A percentile compares a stretch with the other conserved stretches of the same genome.
phyloP scores from a whole-genome alignment of 1,140 invertebrate species.

The Tetraneura akinire region DNA sequence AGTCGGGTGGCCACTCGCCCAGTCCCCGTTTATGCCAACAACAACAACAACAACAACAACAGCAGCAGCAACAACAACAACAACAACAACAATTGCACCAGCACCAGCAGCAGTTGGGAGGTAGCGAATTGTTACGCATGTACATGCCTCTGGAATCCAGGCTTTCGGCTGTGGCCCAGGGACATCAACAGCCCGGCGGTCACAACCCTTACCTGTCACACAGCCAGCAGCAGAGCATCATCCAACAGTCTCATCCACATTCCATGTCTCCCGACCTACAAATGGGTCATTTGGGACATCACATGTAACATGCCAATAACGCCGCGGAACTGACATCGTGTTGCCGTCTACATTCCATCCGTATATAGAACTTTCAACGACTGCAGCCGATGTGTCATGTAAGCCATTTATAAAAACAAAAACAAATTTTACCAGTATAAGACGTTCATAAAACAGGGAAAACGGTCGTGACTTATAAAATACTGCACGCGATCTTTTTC shows the following conservation, averaged over 20 bases:
- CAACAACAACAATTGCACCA: conserved; percentile 56
- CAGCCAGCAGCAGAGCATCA: conserved; percentile 42
- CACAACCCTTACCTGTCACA: conserved; percentile 6
- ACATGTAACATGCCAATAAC: not conserved
- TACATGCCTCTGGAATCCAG: conserved; percentile 49
- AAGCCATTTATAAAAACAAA: conserved; percentile 43
- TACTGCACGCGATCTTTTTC: not conserved
- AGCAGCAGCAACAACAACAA: conserved; percentile 48
- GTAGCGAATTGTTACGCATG: conserved; percentile 42
- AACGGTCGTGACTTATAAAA: not conserved
- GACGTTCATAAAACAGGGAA: not conserved
- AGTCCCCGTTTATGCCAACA: conserved; percentile 56
- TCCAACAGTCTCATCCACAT: conserved; percentile 15
- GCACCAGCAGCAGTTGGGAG: conserved; percentile 56
- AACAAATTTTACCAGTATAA: not conserved
- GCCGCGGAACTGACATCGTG: not conserved
- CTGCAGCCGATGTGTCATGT: conserved; percentile 22
- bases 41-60: conserved; percentile 50
- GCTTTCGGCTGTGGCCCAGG: conserved; percentile 14
- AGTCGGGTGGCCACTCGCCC: conserved; percentile 64
- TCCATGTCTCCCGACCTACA: conserved; percentile 41
- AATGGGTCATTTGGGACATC: conserved; percentile 43
- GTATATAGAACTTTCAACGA: not conserved
- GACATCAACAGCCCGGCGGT: conserved; percentile 23
- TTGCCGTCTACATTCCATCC: too few species aligned